Evolutionary conservation across 2,113 vertebrate species (phyloP).

Genomic region (Cryptomyrus ogoouensis): DNA sequence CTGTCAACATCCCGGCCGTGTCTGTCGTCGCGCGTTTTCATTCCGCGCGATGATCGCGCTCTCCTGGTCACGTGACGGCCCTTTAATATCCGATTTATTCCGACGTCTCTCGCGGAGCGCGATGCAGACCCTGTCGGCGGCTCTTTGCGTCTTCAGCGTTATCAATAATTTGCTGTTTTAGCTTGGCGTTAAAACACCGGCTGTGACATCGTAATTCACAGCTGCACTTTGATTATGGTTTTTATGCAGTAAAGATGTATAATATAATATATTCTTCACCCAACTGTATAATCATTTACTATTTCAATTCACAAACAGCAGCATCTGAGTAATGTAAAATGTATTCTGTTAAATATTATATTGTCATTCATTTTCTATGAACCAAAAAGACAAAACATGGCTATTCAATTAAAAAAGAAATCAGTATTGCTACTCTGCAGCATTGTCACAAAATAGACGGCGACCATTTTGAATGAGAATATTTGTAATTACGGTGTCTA

Average conservation of each 20-base stretch:
- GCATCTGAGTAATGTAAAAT: background rate
- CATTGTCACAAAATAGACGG: background rate
- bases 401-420: background rate
- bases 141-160: background rate
- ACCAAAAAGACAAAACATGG: background rate
- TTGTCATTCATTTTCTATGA: background rate
- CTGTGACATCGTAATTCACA: background rate
- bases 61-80: slow-evolving; percentile 29
- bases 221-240: background rate
- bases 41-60: slow-evolving; percentile 16
- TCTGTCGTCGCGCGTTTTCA: slow-evolving; percentile 29
- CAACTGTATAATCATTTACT: background rate
- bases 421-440: background rate
- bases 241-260: background rate
- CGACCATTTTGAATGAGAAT: slow-evolving; percentile 3
- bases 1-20: slow-evolving; percentile 32
- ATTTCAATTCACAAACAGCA: background rate
- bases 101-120: background rate
- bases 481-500: slow-evolving; percentile 14
- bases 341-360: background rate
- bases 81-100: slow-evolving; percentile 31
- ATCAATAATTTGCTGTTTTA: slow-evolving; percentile 1
- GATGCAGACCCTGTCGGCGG: background rate
- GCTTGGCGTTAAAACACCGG: background rate
- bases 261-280: background rate